A percentile compares a stretch with the other conserved stretches of the same genome.
These are phyloP conservation scores for Rhinopomastus cyanomelas DNA, from an alignment of 2,113 vertebrate genomes.

Conservation along the genomic window DNA sequence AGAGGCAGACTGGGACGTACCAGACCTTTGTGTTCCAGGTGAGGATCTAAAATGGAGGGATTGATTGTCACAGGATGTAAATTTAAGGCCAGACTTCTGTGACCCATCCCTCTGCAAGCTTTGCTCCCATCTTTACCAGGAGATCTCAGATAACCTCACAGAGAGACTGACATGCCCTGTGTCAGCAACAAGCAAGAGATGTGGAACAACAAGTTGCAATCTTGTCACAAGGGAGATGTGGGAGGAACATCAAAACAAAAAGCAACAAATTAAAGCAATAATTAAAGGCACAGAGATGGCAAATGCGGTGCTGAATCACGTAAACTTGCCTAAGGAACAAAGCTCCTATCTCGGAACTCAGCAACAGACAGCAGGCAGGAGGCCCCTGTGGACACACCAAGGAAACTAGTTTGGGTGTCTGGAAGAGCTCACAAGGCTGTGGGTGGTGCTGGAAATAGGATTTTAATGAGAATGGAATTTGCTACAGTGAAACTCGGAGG, in stretches of 20 bases:
- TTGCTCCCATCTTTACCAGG: neutral
- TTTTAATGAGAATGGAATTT: neutral
- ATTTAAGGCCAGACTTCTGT: neutral
- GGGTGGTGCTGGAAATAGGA: constrained; percentile 17
- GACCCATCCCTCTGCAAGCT: rapidly evolving
- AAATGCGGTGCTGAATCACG: rapidly evolving
- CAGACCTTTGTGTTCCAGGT: neutral
- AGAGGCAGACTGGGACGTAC: rapidly evolving
- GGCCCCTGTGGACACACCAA: rapidly evolving
- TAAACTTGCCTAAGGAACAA: neutral
- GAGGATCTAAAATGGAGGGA: neutral
- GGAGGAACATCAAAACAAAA: neutral
- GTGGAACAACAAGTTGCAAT: neutral
- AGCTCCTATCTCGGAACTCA: neutral
- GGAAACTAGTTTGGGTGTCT: neutral
- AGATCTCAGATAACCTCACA: rapidly evolving
- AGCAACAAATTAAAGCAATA: neutral
- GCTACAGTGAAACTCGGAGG: rapidly evolving
- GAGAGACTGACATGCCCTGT: rapidly evolving
- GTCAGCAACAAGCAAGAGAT: neutral
- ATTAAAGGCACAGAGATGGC: neutral
- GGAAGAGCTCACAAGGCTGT: neutral
- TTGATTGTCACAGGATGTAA: neutral
- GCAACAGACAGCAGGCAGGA: neutral
- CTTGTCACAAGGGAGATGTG: neutral